Base-by-base conservation (phyloP, 2,888 invertebrate genomes). In the Aricia artaxerxes region DNA sequence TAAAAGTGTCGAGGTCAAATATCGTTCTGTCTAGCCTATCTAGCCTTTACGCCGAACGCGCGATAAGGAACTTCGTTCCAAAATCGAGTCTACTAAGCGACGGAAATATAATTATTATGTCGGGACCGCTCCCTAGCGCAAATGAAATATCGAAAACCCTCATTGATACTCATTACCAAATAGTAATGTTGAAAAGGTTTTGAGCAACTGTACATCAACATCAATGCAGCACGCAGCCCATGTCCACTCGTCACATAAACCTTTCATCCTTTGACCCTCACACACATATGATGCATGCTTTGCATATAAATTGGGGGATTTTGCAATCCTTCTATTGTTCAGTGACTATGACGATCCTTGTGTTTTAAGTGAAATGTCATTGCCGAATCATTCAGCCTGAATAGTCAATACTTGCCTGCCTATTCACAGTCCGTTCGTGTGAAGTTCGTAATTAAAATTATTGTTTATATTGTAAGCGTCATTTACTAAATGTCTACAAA, bases 261-360 rank as follows among this genome's bases (percentile, higher is more conserved):
- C 60, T 60, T 64, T 76, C 44, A 85, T 87, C 86, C 87, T 88
- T 86, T 85, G 86, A 86, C 87, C 87, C 87, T 83, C 82, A 85
- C 84, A 85, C 85, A 85, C 88, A 88, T 90, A 89, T 87, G 89
- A 89, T 88, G 88, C 87, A 87, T 87, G 86, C 83, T 80, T 84
- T 83, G 84, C 83, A 82, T 84, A 83, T 81, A 82, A 85, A 85
- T 83, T 83, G 83, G 82, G 82, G 80, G 83, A 85, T 90, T 88
- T 87, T 84, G 89, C 86, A 90, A 90, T 84, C 83, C 83, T 81
- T 79, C 87, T 85, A 90, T 91, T 91, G 91, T 92, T 90, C 89
- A 87, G 86, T 86, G 86, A 83, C 83, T 85, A 84, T 84, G 84
- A 86, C 84, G 84, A 83, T 87, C 61, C 64, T 61, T 61, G 40